Base-by-base conservation (phyloP, 2,888 invertebrate genomes). In the Reticulitermes lucifugus region DNA sequence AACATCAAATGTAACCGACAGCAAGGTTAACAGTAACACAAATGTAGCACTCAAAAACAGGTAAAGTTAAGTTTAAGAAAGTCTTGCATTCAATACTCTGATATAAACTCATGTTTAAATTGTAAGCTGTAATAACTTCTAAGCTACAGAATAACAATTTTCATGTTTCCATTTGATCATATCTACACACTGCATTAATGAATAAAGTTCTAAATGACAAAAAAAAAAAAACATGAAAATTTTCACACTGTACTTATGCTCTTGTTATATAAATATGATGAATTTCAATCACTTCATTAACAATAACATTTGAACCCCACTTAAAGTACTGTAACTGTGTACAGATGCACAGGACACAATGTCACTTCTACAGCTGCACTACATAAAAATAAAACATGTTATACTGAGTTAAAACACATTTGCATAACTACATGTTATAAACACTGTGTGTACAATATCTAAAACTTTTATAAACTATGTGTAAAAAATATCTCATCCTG, bases 391-490 rank as follows among this genome's bases (percentile, higher is more conserved):
- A 55, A 35, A 21, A 81, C 35, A 73, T 46, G 65, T 65, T 81
- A 81, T 65, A 65, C 59, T 46, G 51, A 35, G 29, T 60, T 80
- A 80, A 80, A 80, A 80, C 80, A 60, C 80, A 29, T 80, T 70
- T 81, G 81, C 46, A 43, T 65, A 81, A 65, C 81, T 81, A 65
- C 41, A 55, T 81, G 75, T 83, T 83, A 83, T 83, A 83, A 83
- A 83, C 70, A 83, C 10, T 75, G 75, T 75, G 75, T 75, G 75
- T 83, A 83, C 71, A 83, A 71, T 35, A 60, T 41, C 51, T 51
- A 81, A 81, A 81, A 55, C 55, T 25, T 65, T 70, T 46, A 82
- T 55, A 82, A 60, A 73, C 73, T 83, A 83, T 35, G 73, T 83
- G 75, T 75, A 75, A 75, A 83, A 35, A 75, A 81, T 81, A 81